Evolutionary conservation across 2,888 invertebrate species (phyloP).

Genomic region (Neoitamus cyanurus): DNA sequence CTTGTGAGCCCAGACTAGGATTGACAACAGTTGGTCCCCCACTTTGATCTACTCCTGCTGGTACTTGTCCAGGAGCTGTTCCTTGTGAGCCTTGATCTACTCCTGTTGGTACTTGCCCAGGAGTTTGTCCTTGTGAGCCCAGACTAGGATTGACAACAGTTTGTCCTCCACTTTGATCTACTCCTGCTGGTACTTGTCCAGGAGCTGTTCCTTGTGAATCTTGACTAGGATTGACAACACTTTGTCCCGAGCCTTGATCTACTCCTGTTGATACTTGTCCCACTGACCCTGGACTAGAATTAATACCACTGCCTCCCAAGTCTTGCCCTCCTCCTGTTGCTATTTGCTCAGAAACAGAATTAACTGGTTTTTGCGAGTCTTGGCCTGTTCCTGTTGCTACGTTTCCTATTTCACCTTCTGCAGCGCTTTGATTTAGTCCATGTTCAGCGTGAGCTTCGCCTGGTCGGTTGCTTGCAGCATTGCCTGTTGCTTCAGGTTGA

Average conservation of each 20-base stretch:
- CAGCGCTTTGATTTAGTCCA: not conserved
- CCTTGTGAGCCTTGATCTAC: not conserved
- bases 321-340: not conserved
- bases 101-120: not conserved
- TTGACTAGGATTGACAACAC: not conserved
- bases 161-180: not conserved
- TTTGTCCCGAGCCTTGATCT: not conserved
- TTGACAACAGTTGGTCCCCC: too few relatives aligned
- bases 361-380: not conserved
- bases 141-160: not conserved
- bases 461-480: not conserved
- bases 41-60: too few relatives aligned
- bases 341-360: not conserved
- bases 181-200: not conserved
- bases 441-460: not conserved
- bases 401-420: not conserved
- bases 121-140: not conserved
- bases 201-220: not conserved
- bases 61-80: not conserved
- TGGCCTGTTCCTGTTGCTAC: not conserved
- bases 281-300: too few relatives aligned
- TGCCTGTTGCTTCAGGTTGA: not conserved
- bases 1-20: too few relatives aligned
- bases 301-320: not conserved
- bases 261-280: too few relatives aligned